Percentiles rank a stretch among this genome's conserved stretches.
Conservation (phyloP, 2,797 vertebrate species). For the Phoeniculus purpureus region DNA sequence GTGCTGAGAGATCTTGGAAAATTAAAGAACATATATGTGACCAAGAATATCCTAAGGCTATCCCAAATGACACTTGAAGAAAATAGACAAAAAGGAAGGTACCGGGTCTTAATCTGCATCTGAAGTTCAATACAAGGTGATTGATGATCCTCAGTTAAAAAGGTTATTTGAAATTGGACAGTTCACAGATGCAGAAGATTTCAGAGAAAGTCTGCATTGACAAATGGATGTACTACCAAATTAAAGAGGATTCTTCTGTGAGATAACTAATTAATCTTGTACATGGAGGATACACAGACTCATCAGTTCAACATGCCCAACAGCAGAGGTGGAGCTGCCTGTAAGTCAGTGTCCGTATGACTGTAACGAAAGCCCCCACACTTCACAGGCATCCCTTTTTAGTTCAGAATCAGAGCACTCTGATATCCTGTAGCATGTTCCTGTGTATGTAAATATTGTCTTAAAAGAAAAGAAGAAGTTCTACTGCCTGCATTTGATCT, state of each 20-base stretch:
- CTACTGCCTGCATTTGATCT: background rate
- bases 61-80: background rate
- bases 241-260: background rate
- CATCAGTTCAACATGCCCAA: background rate
- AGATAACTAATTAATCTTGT: constrained; percentile 8
- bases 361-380: background rate
- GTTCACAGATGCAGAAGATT: background rate
- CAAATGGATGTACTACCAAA: background rate
- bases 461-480: background rate
- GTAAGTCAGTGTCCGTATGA: background rate
- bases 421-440: background rate
- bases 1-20: background rate
- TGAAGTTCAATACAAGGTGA: background rate
- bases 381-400: background rate
- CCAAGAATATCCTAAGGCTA: background rate
- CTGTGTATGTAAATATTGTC: background rate
- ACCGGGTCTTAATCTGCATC: background rate
- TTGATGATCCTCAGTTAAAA: background rate
- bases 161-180: background rate
- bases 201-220: background rate
- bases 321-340: background rate
- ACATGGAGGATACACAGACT: background rate
- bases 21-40: background rate
- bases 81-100: background rate
- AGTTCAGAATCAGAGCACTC: background rate